Percentiles rank a stretch among this genome's conserved stretches.
phyloP scores from a whole-genome alignment of 2,888 invertebrate species.

The Drosophila formosana region DNA sequence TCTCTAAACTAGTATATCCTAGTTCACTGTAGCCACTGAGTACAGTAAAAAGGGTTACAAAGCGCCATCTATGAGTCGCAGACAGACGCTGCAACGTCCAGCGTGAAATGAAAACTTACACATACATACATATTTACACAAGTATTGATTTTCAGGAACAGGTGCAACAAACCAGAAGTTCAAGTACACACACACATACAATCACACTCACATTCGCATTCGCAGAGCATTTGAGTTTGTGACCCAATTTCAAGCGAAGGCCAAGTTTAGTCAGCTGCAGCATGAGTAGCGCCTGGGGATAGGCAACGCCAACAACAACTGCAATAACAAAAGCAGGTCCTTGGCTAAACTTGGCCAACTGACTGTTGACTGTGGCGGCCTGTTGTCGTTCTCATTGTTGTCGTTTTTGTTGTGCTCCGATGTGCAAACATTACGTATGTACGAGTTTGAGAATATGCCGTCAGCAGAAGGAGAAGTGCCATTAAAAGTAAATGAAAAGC shows the following conservation, averaged over 20 bases:
- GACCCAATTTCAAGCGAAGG: constrained; percentile 75
- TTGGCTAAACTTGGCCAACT: constrained; percentile 52
- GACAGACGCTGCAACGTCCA: constrained; percentile 4
- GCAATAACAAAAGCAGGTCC: constrained; percentile 52
- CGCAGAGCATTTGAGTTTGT: constrained; percentile 49
- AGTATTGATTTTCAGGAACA: constrained; percentile 49
- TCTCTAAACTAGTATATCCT: background rate
- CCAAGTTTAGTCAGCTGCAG: constrained; percentile 67
- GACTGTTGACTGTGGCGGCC: constrained; percentile 15
- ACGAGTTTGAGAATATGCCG: constrained; percentile 11
- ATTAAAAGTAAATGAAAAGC: constrained; percentile 57
- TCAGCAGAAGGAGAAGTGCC: constrained; percentile 40
- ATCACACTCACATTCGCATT: background rate
- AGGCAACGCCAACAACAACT: constrained; percentile 51
- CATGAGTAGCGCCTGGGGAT: constrained; percentile 52
- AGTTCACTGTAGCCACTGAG: background rate
- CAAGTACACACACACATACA: constrained; percentile 60
- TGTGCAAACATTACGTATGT: constrained; percentile 46
- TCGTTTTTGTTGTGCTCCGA: constrained; percentile 6
- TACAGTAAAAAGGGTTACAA: background rate
- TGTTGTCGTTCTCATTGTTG: constrained; percentile 12
- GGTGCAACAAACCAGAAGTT: constrained; percentile 77
- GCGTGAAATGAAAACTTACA: background rate
- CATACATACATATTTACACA: background rate
- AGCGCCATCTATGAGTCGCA: constrained; percentile 1